Evolutionary conservation across 2,797 vertebrate genomes (phyloP).

Genomic region (Smutsia temminckii): DNA sequence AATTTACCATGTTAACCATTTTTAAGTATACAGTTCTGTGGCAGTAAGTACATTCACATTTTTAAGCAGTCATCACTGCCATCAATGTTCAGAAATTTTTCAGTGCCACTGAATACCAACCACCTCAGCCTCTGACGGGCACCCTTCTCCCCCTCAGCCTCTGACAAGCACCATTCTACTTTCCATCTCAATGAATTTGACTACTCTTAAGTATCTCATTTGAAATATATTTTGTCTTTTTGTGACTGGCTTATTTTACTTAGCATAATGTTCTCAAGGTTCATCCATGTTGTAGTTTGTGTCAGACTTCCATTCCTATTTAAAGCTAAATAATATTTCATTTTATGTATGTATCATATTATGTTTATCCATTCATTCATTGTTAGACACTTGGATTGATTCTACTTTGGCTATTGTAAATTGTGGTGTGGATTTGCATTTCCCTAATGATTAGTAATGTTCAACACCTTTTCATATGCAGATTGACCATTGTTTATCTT

Average conservation of each 20-base stretch:
- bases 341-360: not conserved
- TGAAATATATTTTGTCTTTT: not conserved
- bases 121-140: not conserved
- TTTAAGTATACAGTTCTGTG: not conserved
- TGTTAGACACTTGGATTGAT: not conserved
- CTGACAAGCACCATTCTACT: not conserved
- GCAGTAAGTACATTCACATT: not conserved
- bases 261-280: not conserved
- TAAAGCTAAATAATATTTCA: not conserved
- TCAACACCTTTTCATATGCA: not conserved
- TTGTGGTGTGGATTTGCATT: constrained; percentile 27
- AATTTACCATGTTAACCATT: not conserved
- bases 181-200: not conserved
- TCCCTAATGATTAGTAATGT: not conserved
- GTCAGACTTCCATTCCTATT: not conserved
- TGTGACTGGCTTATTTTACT: not conserved
- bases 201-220: not conserved
- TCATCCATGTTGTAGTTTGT: not conserved
- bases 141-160: not conserved
- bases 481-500: not conserved
- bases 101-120: not conserved
- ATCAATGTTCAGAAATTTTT: not conserved
- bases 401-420: not conserved
- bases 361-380: not conserved
- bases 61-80: not conserved